phyloP scores from a whole-genome alignment of 2,113 vertebrate species.

The Pontoporia blainvillei region DNA sequence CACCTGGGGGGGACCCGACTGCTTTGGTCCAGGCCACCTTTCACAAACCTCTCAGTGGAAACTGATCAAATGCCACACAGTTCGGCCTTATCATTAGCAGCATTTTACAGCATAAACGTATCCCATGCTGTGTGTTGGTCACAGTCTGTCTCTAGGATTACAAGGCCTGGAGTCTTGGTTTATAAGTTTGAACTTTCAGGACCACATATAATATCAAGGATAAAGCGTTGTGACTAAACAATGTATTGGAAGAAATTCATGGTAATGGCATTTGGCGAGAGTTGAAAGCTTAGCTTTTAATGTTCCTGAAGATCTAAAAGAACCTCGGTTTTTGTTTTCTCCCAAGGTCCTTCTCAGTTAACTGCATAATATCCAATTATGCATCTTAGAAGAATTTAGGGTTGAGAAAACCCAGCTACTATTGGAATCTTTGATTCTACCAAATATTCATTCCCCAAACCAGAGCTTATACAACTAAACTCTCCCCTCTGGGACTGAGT shows the following conservation, averaged over 20 bases:
- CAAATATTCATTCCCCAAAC: slow-evolving; percentile 1
- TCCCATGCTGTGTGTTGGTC: slow-evolving; percentile 33
- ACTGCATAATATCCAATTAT: slow-evolving; percentile 66
- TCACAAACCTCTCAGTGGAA: neutral
- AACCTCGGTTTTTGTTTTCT: slow-evolving; percentile 55
- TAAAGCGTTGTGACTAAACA: slow-evolving; percentile 45
- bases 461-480: slow-evolving; percentile 45
- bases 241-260: slow-evolving; percentile 41
- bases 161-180: slow-evolving; percentile 61
- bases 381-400: slow-evolving; percentile 61
- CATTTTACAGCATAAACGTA: neutral
- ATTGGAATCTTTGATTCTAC: slow-evolving; percentile 65
- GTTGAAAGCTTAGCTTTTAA: slow-evolving; percentile 67
- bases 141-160: slow-evolving; percentile 54
- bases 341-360: slow-evolving; percentile 59
- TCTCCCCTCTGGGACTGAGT: slow-evolving; percentile 26
- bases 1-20: neutral
- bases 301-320: slow-evolving; percentile 64
- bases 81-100: neutral
- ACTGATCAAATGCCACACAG: neutral
- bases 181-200: slow-evolving; percentile 55
- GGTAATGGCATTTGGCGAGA: slow-evolving; percentile 62
- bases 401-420: slow-evolving; percentile 64
- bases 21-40: neutral
- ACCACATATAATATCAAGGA: slow-evolving; percentile 50